Evolutionary conservation across 2,797 vertebrate genomes (phyloP), one percentile per base, ranked within the genome.

Genomic region (Lepilemur septentrionalis): DNA sequence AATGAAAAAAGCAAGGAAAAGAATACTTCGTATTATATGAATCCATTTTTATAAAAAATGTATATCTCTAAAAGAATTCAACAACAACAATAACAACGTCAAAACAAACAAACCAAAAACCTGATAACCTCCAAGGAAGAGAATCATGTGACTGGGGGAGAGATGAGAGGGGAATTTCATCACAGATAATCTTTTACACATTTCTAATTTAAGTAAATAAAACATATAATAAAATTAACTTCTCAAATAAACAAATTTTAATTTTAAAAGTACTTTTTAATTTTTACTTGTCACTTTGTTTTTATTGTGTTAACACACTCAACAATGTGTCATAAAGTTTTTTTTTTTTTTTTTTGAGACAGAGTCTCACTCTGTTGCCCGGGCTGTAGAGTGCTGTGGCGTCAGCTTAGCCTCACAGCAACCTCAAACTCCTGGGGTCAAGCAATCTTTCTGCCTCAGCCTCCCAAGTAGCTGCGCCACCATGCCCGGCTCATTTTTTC

Each of bases 171-270:
- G 46, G 50, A 43, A 2, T 81, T 2, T 32, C 20, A 85, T 17
- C 28, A 32, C 9, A 63, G 43, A 78, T 57, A 25, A 38, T 30
- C 6, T 50, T 63, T n/a, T 50, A 6, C 4, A 89, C 9, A n/a
- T 61, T 92, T 94, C 91, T 46, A 32, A 75, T 28, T 93, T 65
- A n/a, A n/a, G n/a, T n/a, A 84, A 83, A 67, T 38, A 93, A 70
- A 61, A 93, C 32, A 15, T 73, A 35, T 61, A 38, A 70, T 72
- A 23, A 76, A 69, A 61, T 81, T 72, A 81, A 70, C 52, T 41
- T 48, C 8, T 67, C 25, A 17, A 65, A 35, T 48, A n/a, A 50
- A 8, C 55, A 70, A 73, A 65, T 30, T 85, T 85, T 91, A 81
- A 73, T 69, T 80, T 73, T 50, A 73, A 93, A 59, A 59, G 32